A percentile compares a stretch with the other conserved stretches of the same genome.
These are phyloP conservation scores for Megalonaias nervosa DNA, from an alignment of 1,140 invertebrate species.

Conservation along the genomic window DNA sequence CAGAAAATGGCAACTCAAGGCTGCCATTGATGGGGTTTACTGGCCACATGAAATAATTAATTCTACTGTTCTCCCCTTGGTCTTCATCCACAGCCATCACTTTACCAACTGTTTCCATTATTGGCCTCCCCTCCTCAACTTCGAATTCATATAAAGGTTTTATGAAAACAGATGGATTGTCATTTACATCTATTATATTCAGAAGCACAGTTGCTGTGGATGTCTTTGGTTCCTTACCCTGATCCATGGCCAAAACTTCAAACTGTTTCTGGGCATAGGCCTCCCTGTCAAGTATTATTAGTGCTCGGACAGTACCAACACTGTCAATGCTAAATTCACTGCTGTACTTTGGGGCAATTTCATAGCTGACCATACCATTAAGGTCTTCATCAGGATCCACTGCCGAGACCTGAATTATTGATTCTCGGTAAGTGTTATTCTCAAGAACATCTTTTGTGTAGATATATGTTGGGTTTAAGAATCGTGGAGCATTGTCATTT, in stretches of 20 bases:
- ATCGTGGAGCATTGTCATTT: constrained; percentile 38
- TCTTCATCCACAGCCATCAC: constrained; percentile 29
- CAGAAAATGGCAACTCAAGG: constrained; percentile 28
- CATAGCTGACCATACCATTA: constrained; percentile 42
- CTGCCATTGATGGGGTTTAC: constrained; percentile 10
- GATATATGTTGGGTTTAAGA: constrained; percentile 15
- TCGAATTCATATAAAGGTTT: constrained; percentile 34
- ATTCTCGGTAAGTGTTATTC: constrained; percentile 46
- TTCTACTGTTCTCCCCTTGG: constrained; percentile 15
- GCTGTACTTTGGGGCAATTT: constrained; percentile 24
- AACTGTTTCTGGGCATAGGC: constrained; percentile 23
- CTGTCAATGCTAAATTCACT: constrained; percentile 26
- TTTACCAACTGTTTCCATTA: constrained; percentile 25
- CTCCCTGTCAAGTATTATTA: constrained; percentile 20
- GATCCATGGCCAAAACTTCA: constrained; percentile 26
- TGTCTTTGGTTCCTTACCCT: constrained; percentile 19
- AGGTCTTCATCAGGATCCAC: constrained; percentile 27
- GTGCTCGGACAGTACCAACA: constrained; percentile 21
- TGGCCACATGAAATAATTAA: constrained; percentile 22
- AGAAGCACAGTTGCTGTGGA: constrained; percentile 29
- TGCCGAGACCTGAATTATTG: constrained; percentile 34
- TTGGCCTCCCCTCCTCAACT: constrained; percentile 33
- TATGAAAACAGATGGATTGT: constrained; percentile 22
- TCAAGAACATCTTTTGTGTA: constrained; percentile 38
- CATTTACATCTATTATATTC: constrained; percentile 34